Base-by-base conservation (phyloP, 1,140 invertebrate species). In the Euwallacea similis region DNA sequence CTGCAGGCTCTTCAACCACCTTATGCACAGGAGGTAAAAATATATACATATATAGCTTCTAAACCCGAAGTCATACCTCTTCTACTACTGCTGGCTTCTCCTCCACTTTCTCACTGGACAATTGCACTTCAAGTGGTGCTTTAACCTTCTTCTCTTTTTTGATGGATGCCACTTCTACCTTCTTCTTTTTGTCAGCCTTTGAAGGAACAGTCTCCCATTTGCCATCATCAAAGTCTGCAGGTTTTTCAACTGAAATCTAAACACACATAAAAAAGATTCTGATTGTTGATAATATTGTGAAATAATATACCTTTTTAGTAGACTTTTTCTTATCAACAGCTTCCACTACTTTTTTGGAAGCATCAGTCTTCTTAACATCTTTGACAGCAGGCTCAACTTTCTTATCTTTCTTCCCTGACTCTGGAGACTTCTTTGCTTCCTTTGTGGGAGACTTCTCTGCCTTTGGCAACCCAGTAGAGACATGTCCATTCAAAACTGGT, bases 171-270 rank as follows among this genome's bases (percentile, higher is more conserved):
- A 81, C 82, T 50, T 86, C 85, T 54, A 85, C 84, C 63, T 86
- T 87, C 74, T 83, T 84, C 73, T 89, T 89, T 71, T 89, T 91
- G 64, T 88, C 87, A 62, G 84, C 88, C 76, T 85, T 87, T 6
- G 88, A 88, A 60, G 87, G 87, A 9, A 89, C 89, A 77, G 88
- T 89, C 77, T 91, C 87, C 90, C 90, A 91, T 47, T 88, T 85
- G 80, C 88, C 89, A 73, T 91, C 89, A 81, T 91, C 89, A 82
- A 86, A 90, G 75, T 91, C 89, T 50, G 87, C 84, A 8, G 89
- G 89, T 78, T 91, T 91, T 74, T 89, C 62, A 13, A 66, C 42
- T 53, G 9, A 2, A 55, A 6, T 15, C 66, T 69, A 58, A 58
- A 58, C 21, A 33, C 10, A 58, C 9, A 56, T 16, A 4, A 56